Conservation (phyloP, 2,113 vertebrate species). For the Aplodontia rufa region DNA sequence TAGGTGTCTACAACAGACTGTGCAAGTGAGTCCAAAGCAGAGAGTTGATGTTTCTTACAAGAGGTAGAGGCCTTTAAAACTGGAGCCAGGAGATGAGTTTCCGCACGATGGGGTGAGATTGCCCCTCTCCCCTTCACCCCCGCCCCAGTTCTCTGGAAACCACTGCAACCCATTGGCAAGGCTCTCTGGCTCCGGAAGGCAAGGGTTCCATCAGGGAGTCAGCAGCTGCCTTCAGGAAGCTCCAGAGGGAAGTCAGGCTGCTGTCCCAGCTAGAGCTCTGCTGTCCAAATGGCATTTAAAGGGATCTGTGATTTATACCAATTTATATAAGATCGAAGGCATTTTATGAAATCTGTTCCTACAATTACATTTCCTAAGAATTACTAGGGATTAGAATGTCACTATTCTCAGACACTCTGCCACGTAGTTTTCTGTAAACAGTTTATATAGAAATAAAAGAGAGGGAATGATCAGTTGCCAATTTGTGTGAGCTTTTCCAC, state of each 20-base stretch:
- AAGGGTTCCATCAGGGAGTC: not conserved
- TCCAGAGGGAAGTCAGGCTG: not conserved
- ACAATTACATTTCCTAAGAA: constrained; percentile 53
- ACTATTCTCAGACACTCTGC: constrained; percentile 49
- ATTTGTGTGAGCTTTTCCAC: constrained; percentile 66
- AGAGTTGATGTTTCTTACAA: constrained; percentile 12
- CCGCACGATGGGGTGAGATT: not conserved
- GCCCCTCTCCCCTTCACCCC: too few relatives aligned
- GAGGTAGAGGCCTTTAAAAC: constrained; percentile 61
- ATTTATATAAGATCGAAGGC: constrained; percentile 56
- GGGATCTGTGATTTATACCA: constrained; percentile 50
- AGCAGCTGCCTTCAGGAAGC: not conserved
- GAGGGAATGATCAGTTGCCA: constrained; percentile 47
- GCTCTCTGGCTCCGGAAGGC: not conserved
- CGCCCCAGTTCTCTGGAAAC: not conserved
- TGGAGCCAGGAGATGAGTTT: not conserved
- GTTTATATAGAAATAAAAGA: constrained; percentile 69
- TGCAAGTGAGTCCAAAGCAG: constrained; percentile 48
- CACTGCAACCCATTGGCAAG: not conserved
- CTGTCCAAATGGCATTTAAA: constrained; percentile 8
- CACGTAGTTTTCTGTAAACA: constrained; percentile 65
- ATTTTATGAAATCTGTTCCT: constrained; percentile 52
- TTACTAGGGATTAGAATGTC: constrained; percentile 44
- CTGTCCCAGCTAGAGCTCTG: not conserved
- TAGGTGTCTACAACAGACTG: not conserved